Evolutionary conservation across 2,113 vertebrate species (phyloP).

Genomic region (Podiceps cristatus): DNA sequence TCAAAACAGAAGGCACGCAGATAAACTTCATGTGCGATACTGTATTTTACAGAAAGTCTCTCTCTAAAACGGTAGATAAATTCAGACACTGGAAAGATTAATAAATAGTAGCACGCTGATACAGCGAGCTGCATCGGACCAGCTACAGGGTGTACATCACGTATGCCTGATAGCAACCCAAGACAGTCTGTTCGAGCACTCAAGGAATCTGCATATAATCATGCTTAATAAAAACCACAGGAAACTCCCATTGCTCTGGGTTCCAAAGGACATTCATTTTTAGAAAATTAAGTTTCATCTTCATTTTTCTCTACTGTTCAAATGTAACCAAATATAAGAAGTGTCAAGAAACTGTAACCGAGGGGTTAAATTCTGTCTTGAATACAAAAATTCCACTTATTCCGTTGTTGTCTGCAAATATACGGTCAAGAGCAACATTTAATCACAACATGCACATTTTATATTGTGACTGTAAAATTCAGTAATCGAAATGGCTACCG

Average conservation of each 20-base stretch:
- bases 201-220: slow-evolving; percentile 60
- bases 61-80: neutral
- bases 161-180: slow-evolving; percentile 13
- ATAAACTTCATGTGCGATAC: fast-evolving
- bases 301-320: neutral
- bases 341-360: fast-evolving
- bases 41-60: neutral
- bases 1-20: neutral
- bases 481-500: neutral
- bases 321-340: neutral
- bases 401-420: slow-evolving; percentile 3
- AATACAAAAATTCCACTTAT: neutral
- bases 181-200: slow-evolving; percentile 20
- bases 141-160: slow-evolving; percentile 23
- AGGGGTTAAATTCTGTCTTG: neutral
- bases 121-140: neutral
- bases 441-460: neutral
- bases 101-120: neutral
- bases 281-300: neutral
- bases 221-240: slow-evolving; percentile 49
- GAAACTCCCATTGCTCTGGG: neutral
- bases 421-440: neutral
- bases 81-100: neutral
- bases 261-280: slow-evolving; percentile 5
- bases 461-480: neutral